Base-by-base conservation (phyloP, 2,113 vertebrate species). In the Carlito syrichta region DNA sequence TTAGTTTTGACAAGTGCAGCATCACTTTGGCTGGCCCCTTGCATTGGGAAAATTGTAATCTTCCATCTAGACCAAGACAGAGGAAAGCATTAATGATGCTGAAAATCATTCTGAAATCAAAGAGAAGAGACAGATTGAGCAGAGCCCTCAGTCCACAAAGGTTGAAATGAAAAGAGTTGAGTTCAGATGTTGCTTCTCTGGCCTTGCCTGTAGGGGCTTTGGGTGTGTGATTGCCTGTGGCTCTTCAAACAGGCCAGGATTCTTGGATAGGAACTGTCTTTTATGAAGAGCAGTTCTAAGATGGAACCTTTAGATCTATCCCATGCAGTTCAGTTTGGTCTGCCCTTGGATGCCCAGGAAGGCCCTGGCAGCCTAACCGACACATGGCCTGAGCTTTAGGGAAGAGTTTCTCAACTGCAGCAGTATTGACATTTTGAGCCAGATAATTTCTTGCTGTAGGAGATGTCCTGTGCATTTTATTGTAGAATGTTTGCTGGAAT, bases 1-100 rank as follows among this genome's bases (percentile, higher is more conserved):
- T 84, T 68, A 54, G 56, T 92, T 40, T 94, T 92, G 87, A 96
- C 69, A 81, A 86, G 86, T 84, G 73, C 25, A 56, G 40, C 58
- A 14, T 90, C 60, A 50, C 54, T n/a, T 81, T 40, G 68, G 68
- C 78, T 63, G 62, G 60, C 40, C 50, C 32, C 30, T 91, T 77
- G 84, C 43, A 45, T 91, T 12, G 17, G 45, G 82, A 74, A 76
- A 89, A 71, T 58, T 90, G 89, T 86, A 45, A 48, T 84, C 63
- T 58, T 96, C 52, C n/a, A 60, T 76, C 54, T 85, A 77, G 40
- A 92, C 52, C 35, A 81, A 91, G 79, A 94, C 25, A 45, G 66
- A 74, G 81, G 91, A 86, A 76, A 89, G 58, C 56, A 27, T 94
- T 52, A 79, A 73, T 63, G 62, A 68, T 73, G 48, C 83, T 74